These are phyloP conservation scores for Elachura formosa DNA, from an alignment of 2,113 vertebrate genomes.

Conservation along the genomic window DNA sequence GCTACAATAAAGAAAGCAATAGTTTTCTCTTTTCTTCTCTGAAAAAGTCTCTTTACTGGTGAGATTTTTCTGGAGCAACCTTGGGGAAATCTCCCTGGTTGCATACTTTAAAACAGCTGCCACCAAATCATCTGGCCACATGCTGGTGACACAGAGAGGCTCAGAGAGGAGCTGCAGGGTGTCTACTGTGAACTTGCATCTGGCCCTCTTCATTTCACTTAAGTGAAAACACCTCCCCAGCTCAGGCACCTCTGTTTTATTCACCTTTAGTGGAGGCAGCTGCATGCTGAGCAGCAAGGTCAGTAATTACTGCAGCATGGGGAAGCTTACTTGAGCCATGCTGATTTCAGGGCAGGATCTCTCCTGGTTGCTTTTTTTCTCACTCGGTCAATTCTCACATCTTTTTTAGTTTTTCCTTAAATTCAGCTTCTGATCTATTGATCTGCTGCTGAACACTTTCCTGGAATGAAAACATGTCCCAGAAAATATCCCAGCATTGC, in stretches of 20 bases:
- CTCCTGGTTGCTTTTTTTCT: neutral
- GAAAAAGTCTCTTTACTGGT: too few species aligned
- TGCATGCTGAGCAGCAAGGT: neutral
- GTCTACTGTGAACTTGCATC: neutral
- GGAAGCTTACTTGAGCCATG: neutral
- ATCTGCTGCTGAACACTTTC: neutral
- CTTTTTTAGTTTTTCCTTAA: neutral
- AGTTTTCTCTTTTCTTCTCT: neutral
- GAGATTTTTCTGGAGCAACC: neutral
- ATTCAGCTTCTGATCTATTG: accelerated
- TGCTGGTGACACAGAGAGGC: neutral
- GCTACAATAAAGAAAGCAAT: neutral
- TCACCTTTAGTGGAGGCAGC: neutral
- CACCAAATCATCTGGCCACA: neutral
- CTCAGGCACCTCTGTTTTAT: neutral
- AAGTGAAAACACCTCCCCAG: neutral
- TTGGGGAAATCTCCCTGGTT: neutral
- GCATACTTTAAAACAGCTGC: neutral
- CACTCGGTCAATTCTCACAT: neutral
- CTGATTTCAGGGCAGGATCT: neutral
- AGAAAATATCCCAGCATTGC: neutral
- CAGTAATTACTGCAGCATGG: neutral
- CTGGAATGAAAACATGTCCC: neutral
- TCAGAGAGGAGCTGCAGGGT: neutral
- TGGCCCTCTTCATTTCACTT: accelerated